Base-by-base conservation (phyloP, 2,113 vertebrate species). In the Sclerurus mexicanus region DNA sequence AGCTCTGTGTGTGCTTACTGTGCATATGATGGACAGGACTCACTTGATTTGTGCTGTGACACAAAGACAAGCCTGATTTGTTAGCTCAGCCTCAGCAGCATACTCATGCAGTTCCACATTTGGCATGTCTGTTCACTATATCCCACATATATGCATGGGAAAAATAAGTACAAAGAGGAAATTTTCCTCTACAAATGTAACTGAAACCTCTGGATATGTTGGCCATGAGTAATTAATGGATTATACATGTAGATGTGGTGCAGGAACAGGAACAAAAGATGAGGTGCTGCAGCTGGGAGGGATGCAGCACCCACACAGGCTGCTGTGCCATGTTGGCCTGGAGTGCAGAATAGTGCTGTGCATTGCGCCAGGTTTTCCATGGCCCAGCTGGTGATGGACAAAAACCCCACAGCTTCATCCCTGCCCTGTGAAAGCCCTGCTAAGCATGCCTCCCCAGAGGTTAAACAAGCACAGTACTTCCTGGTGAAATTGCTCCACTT, bases 221-320 rank as follows among this genome's bases (percentile, higher is more conserved):
- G 25, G 23, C 53, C 31, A 53, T 33, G 47, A 60, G n/a, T 46
- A 35, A 40, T 50, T 66, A 12, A 35, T 1, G 8, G 60, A 37
- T 83, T 27, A 40, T 14, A 12, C 7, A 30, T 4, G 2, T 12
- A 27, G 15, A 53, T n/a, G 13, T n/a, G 14, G 9, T 64, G 9
- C 10, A 64, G 31, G 27, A 78, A 31, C 4, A 73, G 42, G 14
- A 81, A 10, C 3, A 14, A 0, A 2, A 74, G 25, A 55, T 40
- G 42, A 85, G 30, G 8, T 75, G 20, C 18, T 5, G 2, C 31
- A 75, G 14, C 20, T 31, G 59, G 31, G 23, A 0, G 21, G 52
- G 28, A 33, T 2, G 3, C 46, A 67, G 40, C 7, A 7, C 4
- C 21, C 2, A 2, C 0, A 0, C 21, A 52, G 35, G 18, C 28